Conservation (phyloP, 35 echinoderm and acorn worm species). For the Ptychodera flava region DNA sequence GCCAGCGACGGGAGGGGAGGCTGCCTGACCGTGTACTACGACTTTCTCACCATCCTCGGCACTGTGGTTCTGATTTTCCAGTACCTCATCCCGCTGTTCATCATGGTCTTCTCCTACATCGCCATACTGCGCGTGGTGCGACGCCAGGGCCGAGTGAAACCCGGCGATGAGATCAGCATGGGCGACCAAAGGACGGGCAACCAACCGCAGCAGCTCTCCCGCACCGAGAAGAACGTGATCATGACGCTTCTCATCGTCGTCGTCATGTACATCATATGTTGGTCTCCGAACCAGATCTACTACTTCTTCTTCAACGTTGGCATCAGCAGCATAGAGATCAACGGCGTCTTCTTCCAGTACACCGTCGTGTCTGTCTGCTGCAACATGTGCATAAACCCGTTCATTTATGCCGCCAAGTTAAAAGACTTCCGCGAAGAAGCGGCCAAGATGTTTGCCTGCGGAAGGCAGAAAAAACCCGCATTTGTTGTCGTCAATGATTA, state of each 20-base stretch:
- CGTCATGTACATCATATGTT: slow-evolving; percentile 56
- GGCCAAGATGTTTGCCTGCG: not conserved
- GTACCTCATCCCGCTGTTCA: slow-evolving; percentile 54
- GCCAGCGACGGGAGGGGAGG: not conserved
- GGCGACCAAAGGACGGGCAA: not conserved
- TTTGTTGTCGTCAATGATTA: not conserved
- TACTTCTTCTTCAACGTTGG: slow-evolving; percentile 60
- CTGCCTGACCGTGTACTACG: not conserved
- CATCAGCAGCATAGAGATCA: slow-evolving; percentile 3
- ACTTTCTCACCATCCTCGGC: slow-evolving; percentile 24
- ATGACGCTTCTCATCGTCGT: slow-evolving; percentile 57
- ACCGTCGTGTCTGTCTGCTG: not conserved
- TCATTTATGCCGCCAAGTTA: slow-evolving; percentile 22
- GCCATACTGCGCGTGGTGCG: slow-evolving; percentile 57
- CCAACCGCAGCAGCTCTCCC: not conserved
- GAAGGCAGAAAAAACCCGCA: not conserved
- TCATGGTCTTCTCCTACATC: slow-evolving; percentile 80
- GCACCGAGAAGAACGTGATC: slow-evolving; percentile 29
- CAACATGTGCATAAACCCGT: slow-evolving; percentile 36
- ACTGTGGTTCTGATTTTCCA: slow-evolving; percentile 54
- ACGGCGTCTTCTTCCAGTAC: not conserved
- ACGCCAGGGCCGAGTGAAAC: slow-evolving; percentile 33
- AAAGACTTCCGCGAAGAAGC: slow-evolving; percentile 18
- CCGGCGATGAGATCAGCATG: not conserved
- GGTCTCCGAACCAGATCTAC: slow-evolving; percentile 60